Base-by-base conservation (phyloP, 2,888 invertebrate species). In the Clistopyga incitator region DNA sequence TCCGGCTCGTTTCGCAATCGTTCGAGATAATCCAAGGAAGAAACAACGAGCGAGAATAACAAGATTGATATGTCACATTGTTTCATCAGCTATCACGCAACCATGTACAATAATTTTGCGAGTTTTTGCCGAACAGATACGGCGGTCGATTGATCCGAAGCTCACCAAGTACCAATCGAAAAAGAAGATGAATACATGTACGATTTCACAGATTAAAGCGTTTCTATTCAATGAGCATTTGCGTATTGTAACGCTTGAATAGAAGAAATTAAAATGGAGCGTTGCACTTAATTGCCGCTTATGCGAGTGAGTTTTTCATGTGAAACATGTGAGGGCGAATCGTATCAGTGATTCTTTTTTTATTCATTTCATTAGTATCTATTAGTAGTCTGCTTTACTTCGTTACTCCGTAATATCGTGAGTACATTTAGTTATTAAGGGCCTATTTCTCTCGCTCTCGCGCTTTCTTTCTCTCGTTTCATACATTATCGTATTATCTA, bases 371-470 rank as follows among this genome's bases (percentile, higher is more conserved):
- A 64, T 78, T 78, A 75, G 61, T 79, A 76, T 52, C 29, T 61
- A 38, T 74, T 64, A 77, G 56, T 82, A 82, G 82, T 75, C 56
- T 70, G 75, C 50, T 78, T 71, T 78, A 64, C 29, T 79, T 61
- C 72, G 61, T 74, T 80, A 81, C 67, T 84, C 65, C 78, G 74
- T 61, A 74, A 78, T 77, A 81, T 61, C 72, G 78, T 78, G 74
- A 83, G 75, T 85, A 81, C 84, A 83, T 77, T 78, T 71, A 83
- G 68, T 83, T 64, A 85, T 75, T 74, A 71, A 79, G 67, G 61
- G 50, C 38, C 75, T 77, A 76, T 59, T 59, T 74, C 47, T 74
- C 68, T 68, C 81, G 38, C 65, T 78, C 67, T 34, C 71, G n/a
- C 71, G 47, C 65, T 64, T 34, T 34, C 52, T 67, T 8, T 52